Percentiles rank a stretch among this genome's conserved stretches.
Conservation (phyloP, 2,888 invertebrate genomes). For the Apodemia zela region DNA sequence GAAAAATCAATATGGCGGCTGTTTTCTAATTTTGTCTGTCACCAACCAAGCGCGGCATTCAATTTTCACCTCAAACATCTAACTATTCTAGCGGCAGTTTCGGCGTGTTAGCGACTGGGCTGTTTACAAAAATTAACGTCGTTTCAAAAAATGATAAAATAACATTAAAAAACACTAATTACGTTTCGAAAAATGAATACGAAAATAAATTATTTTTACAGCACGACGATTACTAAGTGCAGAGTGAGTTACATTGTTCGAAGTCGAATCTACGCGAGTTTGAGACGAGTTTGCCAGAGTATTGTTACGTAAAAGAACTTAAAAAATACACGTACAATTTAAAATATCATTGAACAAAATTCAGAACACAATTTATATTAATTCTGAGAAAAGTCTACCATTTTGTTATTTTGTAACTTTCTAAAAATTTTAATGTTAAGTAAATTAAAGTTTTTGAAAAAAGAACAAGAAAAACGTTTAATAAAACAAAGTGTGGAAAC, state of each 20-base stretch:
- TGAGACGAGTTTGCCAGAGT: slow-evolving; percentile 41
- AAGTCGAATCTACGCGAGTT: slow-evolving; percentile 59
- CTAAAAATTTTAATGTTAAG: background rate
- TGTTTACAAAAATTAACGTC: slow-evolving; percentile 67
- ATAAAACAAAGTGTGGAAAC: slow-evolving; percentile 31
- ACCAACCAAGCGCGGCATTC: slow-evolving; percentile 45
- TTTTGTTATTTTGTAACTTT: background rate
- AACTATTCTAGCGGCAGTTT: slow-evolving; percentile 38
- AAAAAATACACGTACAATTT: slow-evolving; percentile 21
- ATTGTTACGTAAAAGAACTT: slow-evolving; percentile 24
- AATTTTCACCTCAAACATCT: slow-evolving; percentile 38
- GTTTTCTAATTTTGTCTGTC: slow-evolving; percentile 30
- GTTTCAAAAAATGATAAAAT: slow-evolving; percentile 59
- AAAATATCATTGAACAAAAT: background rate
- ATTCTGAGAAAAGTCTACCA: background rate
- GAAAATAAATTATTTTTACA: slow-evolving; percentile 73
- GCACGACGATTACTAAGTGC: slow-evolving; percentile 80
- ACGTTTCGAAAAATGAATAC: slow-evolving; percentile 71
- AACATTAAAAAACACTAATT: slow-evolving; percentile 75
- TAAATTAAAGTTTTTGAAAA: slow-evolving; percentile 26
- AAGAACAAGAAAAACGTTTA: slow-evolving; percentile 25
- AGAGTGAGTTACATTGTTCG: slow-evolving; percentile 65
- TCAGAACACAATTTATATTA: slow-evolving; percentile 8
- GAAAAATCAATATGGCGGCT: slow-evolving; percentile 23
- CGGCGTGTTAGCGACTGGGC: slow-evolving; percentile 50